Evolutionary conservation across 2,113 vertebrate species (phyloP), one percentile per base, ranked within the genome.

Genomic region (Gila orcuttii): DNA sequence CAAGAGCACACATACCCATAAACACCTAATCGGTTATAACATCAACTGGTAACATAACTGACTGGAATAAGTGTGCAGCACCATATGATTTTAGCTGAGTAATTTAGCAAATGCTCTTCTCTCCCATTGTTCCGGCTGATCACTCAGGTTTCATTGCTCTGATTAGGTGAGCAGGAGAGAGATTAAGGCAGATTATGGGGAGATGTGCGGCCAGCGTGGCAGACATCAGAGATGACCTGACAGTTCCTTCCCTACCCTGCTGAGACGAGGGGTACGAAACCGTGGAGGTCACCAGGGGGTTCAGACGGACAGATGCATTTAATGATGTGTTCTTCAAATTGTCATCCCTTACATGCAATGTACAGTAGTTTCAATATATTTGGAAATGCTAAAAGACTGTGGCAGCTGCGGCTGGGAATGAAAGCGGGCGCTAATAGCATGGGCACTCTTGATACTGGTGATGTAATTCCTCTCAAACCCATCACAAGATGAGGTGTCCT

Each of bases 31-130:
- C 92, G 82, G 88, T 91, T 92, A 92, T 95, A 93, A 92, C 92
- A 90, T 92, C 91, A 92, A 94, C 93, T 86, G 55, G 87, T 85
- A 84, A 76, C 78, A 77, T 94, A 93, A 95, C 94, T 95, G 93
- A 95, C 95, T 93, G 95, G 94, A 95, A 93, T 94, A 96, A 95
- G 93, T 93, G 95, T 94, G 94, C 93, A 92, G 90, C 91, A 93
- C 93, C 93, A 95, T 95, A 94, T 96, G 95, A 96, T 95, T 95
- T 95, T 92, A 93, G 92, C 74, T 93, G 94, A 96, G 95, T 95
- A 95, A 96, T 97, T 96, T 96, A 95, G 94, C 93, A 96, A 96
- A 96, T 96, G 96, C 93, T 93, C 94, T 94, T 94, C 94, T 95
- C 93, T 91, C 91, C 86, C 92, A 95, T 93, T 95, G 93, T 93